These are phyloP conservation scores for Chrysaora quinquecirrha DNA, from an alignment of 30 jellyfish, hydroid and myxozoan species.

Conservation along the genomic window DNA sequence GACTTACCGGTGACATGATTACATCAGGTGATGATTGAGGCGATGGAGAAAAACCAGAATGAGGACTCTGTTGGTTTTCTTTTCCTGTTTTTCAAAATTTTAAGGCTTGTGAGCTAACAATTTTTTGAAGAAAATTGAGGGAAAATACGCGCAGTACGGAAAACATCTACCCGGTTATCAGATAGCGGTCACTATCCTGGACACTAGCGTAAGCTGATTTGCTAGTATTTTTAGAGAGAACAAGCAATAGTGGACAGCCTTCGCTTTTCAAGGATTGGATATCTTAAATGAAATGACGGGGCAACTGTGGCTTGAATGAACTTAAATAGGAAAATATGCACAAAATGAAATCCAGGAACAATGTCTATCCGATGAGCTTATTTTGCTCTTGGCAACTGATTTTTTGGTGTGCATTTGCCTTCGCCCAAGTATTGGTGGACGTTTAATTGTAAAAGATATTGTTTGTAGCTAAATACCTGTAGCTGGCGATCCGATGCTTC, in stretches of 20 bases:
- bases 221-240: no score
- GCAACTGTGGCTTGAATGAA: no score
- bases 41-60: conserved; percentile 78
- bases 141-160: background rate
- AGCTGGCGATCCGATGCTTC: conserved; percentile 81
- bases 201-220: no score
- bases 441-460: background rate
- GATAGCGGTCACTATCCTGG: no score
- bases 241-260: no score
- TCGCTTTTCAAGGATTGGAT: no score
- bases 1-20: conserved; percentile 31
- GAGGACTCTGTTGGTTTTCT: conserved; percentile 75
- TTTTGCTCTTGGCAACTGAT: background rate
- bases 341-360: background rate
- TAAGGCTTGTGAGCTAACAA: background rate
- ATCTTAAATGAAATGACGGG: no score
- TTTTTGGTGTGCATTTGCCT: background rate
- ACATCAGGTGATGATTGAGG: conserved; percentile 41
- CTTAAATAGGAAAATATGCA: no score
- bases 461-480: conserved; percentile 4
- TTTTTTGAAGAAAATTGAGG: background rate
- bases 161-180: no score
- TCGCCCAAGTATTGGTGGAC: conserved; percentile 15
- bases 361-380: no score
- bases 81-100: conserved; percentile 9